Conservation (phyloP, 2,797 vertebrate species). For the Sandelia bainsii region DNA sequence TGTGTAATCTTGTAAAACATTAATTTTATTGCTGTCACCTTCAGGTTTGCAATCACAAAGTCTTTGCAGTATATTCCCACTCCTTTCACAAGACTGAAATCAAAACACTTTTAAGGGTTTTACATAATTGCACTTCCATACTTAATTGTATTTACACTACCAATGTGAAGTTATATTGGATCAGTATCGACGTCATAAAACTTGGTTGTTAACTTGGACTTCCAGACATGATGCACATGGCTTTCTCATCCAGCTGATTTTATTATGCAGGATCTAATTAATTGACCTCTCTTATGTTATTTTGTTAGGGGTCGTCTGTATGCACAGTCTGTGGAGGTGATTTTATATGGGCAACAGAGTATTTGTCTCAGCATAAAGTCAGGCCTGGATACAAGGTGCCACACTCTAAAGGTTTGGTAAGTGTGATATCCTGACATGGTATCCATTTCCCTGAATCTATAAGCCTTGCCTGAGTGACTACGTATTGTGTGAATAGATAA, state of each 20-base stretch:
- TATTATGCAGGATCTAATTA: constrained; percentile 75
- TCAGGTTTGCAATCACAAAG: constrained; percentile 64
- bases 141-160: constrained; percentile 79
- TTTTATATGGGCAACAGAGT: constrained; percentile 67
- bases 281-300: constrained; percentile 72
- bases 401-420: constrained; percentile 74
- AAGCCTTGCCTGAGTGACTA: constrained; percentile 78
- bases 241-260: constrained; percentile 74
- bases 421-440: constrained; percentile 79
- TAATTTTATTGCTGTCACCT: constrained; percentile 74
- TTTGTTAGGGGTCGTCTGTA: constrained; percentile 66
- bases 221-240: constrained; percentile 64
- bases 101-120: constrained; percentile 69
- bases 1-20: constrained; percentile 74
- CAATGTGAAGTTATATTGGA: constrained; percentile 72
- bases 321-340: constrained; percentile 65
- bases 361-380: constrained; percentile 72
- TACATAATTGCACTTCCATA: constrained; percentile 68
- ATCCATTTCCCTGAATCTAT: constrained; percentile 80
- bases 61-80: constrained; percentile 47
- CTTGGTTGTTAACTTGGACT: constrained; percentile 67
- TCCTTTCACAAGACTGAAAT: constrained; percentile 46
- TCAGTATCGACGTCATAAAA: constrained; percentile 74
- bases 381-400: constrained; percentile 70
- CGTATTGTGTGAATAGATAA: constrained; percentile 78